phyloP scores from a whole-genome alignment of 2,113 vertebrate genomes.

The Romanogobio albipinnatus region DNA sequence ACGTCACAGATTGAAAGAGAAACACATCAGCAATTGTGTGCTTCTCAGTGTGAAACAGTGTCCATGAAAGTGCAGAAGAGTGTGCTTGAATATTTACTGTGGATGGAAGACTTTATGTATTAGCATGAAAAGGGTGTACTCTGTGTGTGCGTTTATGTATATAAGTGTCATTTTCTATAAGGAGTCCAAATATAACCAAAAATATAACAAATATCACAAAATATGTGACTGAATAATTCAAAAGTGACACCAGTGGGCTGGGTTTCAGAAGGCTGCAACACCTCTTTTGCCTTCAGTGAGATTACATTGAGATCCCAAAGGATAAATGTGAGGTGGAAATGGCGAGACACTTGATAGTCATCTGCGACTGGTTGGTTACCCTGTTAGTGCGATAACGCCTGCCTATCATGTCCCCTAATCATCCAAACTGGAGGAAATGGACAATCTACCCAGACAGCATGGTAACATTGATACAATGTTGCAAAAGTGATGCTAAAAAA shows the following conservation, averaged over 20 bases:
- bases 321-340: neutral
- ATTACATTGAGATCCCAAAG: neutral
- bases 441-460: no score
- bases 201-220: slow-evolving; percentile 13
- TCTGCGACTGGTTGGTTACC: neutral
- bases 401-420: neutral
- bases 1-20: slow-evolving; percentile 1
- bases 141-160: neutral
- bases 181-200: neutral
- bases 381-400: neutral
- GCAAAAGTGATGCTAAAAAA: no score
- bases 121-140: neutral
- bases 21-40: neutral
- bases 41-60: slow-evolving; percentile 6
- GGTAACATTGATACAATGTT: no score
- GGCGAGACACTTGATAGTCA: neutral
- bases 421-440: neutral
- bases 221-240: neutral
- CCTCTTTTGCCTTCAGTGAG: neutral
- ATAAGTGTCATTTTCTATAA: neutral
- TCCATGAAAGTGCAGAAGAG: neutral
- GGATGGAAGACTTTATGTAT: neutral
- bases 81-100: slow-evolving; percentile 16
- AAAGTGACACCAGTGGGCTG: neutral
- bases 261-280: neutral